These are phyloP conservation scores for Tychaedon coryphoeus DNA, from an alignment of 2,113 vertebrate genomes.

Conservation along the genomic window DNA sequence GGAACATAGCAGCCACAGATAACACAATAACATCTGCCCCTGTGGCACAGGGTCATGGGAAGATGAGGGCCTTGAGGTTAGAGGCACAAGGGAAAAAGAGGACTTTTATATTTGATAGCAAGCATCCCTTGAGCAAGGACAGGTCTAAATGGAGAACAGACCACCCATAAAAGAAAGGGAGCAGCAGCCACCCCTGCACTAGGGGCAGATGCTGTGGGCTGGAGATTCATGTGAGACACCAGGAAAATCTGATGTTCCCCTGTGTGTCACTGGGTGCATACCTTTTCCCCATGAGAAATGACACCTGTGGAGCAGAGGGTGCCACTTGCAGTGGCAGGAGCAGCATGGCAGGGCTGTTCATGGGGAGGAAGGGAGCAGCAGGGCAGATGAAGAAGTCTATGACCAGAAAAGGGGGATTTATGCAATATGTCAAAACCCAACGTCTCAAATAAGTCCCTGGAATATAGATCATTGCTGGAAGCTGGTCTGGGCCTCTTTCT, in stretches of 20 bases:
- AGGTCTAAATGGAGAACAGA: neutral
- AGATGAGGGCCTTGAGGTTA: neutral
- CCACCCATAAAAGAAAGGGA: accelerated
- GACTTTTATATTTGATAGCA: neutral
- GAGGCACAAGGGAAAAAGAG: neutral
- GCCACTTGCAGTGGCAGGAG: neutral
- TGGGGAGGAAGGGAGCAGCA: accelerated
- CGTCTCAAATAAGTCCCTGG: neutral
- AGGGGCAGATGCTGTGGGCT: neutral
- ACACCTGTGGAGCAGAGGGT: accelerated
- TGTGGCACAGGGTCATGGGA: neutral
- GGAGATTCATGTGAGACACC: neutral
- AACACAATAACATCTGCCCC: neutral
- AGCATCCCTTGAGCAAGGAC: neutral
- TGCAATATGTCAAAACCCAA: neutral
- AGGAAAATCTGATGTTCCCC: neutral
- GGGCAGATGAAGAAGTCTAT: neutral
- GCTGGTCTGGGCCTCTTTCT: neutral
- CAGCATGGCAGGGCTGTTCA: neutral
- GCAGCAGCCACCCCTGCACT: neutral
- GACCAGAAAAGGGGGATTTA: neutral
- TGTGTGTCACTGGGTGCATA: neutral
- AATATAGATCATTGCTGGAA: neutral
- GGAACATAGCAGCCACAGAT: accelerated
- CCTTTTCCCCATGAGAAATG: accelerated